Base-by-base conservation (phyloP, 2,888 invertebrate species). In the Drosophila fungiperda region DNA sequence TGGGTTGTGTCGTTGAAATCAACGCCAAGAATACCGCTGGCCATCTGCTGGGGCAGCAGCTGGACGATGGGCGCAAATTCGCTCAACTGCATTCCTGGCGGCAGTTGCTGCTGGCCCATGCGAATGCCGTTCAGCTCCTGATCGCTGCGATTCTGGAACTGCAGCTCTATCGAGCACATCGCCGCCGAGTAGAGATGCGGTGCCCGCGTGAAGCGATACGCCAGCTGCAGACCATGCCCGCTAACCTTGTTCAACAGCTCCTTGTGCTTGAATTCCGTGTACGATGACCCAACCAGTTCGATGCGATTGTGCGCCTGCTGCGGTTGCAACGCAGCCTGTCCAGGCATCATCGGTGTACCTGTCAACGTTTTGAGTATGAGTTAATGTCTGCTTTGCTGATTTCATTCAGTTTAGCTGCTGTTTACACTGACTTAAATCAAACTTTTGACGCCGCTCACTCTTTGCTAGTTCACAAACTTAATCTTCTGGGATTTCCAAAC, bases 1-100 rank as follows among this genome's bases (percentile, higher is more conserved):
- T 98, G 98, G 60, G 97, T 98, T 23, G 98, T 97, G 93, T 99
- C 99, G 71, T 97, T 97, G 93, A 98, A 98, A 94, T 98, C 98
- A 6, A 99, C 95, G 20, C 98, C 98, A 78, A 98, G 92, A 0
- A 96, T 95, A 6, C 95, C 95, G 26, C 95, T 94, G 38, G 95
- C 94, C n/a, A 95, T 94, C 33, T 95, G 95, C 57, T 95, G 95
- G 0, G 96, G 94, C 9, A 95, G 94, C 33, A 98, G 93, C 6
- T 92, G 89, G 36, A 95, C 91, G 57, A 98, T 94, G 12, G 95
- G 95, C 9, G 95, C 95, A 92, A 97, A 97, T 78, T 96, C 96
- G 82, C 96, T 96, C 62, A 97, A 93, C 65, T 94, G 94, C 95
- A 97, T 96, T 65, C 96, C 97, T 32, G 94, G 89, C n/a, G 95